A percentile compares a stretch with the other conserved stretches of the same genome.
These are phyloP conservation scores for Axea sp. DNA, from an alignment of 2,888 invertebrate species.

Conservation along the genomic window DNA sequence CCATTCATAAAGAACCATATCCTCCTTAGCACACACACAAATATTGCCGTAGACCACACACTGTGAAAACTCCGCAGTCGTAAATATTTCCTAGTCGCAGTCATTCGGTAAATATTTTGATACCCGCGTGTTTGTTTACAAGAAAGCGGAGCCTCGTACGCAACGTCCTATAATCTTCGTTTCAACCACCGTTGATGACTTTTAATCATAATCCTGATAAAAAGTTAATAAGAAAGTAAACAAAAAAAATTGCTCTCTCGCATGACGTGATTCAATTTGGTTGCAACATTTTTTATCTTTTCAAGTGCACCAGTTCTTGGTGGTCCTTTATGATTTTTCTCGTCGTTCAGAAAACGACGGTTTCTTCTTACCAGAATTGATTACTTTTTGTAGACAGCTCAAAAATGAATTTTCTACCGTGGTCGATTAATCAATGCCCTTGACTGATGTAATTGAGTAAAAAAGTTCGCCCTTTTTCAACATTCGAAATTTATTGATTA, in stretches of 20 bases:
- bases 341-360: conserved; percentile 27
- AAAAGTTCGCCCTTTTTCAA: conserved; percentile 19
- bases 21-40: conserved; percentile 35
- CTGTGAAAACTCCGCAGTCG: conserved; percentile 33
- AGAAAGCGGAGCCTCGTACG: neutral
- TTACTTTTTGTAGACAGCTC: conserved; percentile 40
- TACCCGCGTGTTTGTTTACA: conserved; percentile 4
- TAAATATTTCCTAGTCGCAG: conserved; percentile 46
- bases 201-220: neutral
- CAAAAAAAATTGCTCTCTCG: neutral
- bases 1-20: conserved; percentile 46
- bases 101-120: conserved; percentile 45
- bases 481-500: conserved; percentile 35
- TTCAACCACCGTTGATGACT: neutral
- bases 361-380: conserved; percentile 30
- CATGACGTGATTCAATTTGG: conserved; percentile 23
- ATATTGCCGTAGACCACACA: conserved; percentile 44
- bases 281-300: conserved; percentile 18
- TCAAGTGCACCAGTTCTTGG: conserved; percentile 9
- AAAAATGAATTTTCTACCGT: conserved; percentile 35
- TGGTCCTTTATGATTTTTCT: conserved; percentile 36
- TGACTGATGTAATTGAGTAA: conserved; percentile 37
- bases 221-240: neutral
- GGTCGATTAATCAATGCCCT: conserved; percentile 59
- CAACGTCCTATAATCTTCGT: neutral